These are phyloP conservation scores for Mastomys natalensis DNA, from an alignment of 2,113 vertebrate genomes.

Conservation along the genomic window DNA sequence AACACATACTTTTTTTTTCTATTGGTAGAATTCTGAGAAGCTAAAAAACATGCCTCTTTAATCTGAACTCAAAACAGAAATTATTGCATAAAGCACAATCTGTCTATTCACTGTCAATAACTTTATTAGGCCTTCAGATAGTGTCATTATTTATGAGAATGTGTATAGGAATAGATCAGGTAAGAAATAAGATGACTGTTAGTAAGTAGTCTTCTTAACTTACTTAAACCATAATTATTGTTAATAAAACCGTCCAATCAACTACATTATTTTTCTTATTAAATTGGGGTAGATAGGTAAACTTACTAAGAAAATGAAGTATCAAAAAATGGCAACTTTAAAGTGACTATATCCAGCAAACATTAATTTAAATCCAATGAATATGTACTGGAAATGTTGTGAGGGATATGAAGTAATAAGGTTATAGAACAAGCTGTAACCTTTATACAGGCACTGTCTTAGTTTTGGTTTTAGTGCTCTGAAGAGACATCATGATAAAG, in stretches of 20 bases:
- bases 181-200: constrained; percentile 48
- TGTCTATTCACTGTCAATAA: constrained; percentile 41
- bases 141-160: constrained; percentile 61
- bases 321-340: constrained; percentile 2
- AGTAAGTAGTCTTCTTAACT: constrained; percentile 13
- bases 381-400: neutral
- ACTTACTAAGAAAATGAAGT: neutral
- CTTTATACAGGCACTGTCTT: neutral
- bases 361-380: constrained; percentile 32
- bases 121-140: constrained; percentile 53
- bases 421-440: neutral
- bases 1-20: neutral
- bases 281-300: neutral
- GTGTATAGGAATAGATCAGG: constrained; percentile 48
- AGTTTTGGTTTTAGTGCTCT: no score
- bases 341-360: constrained; percentile 43
- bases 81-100: constrained; percentile 34
- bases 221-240: constrained; percentile 66
- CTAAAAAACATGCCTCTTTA: neutral
- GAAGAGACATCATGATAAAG: no score
- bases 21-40: constrained; percentile 1
- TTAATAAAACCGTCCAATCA: constrained; percentile 62
- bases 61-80: constrained; percentile 29
- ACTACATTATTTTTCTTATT: constrained; percentile 36
- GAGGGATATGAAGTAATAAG: neutral